A percentile compares a stretch with the other conserved stretches of the same genome.
Evolutionary conservation across 1,140 invertebrate species (phyloP).

Genomic region (Coelopa frigida): DNA sequence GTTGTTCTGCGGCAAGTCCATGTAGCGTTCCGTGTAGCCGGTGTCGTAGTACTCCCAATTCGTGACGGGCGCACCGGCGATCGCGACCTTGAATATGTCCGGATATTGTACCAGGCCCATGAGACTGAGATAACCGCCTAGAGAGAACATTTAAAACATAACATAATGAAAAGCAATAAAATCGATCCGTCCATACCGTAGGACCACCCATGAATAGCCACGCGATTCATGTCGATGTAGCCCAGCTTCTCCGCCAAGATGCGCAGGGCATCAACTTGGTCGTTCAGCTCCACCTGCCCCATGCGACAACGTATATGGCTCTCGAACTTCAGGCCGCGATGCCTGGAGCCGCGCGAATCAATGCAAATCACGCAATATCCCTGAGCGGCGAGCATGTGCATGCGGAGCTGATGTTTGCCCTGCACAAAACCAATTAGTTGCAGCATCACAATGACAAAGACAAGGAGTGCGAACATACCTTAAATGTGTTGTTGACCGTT

Average conservation of each 20-base stretch:
- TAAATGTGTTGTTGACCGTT: constrained; percentile 92
- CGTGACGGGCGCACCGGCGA: constrained; percentile 95
- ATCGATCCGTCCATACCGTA: constrained; percentile 60
- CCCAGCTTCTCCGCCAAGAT: constrained; percentile 76
- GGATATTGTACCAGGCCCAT: constrained; percentile 79
- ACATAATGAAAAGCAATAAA: constrained; percentile 3
- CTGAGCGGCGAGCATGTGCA: constrained; percentile 92
- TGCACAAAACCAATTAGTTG: constrained; percentile 37
- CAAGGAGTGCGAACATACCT: constrained; percentile 50
- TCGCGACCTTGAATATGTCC: constrained; percentile 79
- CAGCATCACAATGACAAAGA: neutral
- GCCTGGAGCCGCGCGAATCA: constrained; percentile 86
- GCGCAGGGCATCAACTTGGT: constrained; percentile 92
- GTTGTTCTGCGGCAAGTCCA: constrained; percentile 85
- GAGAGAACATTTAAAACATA: constrained; percentile 11
- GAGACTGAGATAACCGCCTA: constrained; percentile 73
- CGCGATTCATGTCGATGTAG: constrained; percentile 84
- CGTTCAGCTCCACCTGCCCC: constrained; percentile 91
- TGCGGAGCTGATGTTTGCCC: constrained; percentile 82
- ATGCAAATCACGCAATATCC: constrained; percentile 94
- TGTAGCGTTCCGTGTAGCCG: constrained; percentile 95
- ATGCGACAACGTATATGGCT: constrained; percentile 78
- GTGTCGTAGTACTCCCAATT: constrained; percentile 84
- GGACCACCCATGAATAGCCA: constrained; percentile 97
- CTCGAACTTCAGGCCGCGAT: constrained; percentile 88